These are phyloP conservation scores for Blera fallax DNA, from an alignment of 2,888 invertebrate genomes.

Conservation along the genomic window DNA sequence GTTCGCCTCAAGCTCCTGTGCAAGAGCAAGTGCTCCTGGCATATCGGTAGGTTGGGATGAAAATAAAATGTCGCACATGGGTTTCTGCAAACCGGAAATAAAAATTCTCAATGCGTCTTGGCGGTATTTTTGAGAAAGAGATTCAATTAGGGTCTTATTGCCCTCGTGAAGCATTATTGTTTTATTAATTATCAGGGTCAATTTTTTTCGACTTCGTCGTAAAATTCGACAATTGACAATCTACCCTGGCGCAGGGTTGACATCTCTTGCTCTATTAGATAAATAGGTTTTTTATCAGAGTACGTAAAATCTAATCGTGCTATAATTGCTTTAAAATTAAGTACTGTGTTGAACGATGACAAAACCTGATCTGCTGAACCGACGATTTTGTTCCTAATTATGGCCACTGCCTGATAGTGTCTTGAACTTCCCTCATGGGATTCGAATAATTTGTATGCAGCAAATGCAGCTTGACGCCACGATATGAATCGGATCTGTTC, in stretches of 20 bases:
- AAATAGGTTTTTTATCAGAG: slow-evolving; percentile 20
- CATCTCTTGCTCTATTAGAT: slow-evolving; percentile 40
- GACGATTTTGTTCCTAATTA: too few species aligned
- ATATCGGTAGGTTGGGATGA: slow-evolving; percentile 13
- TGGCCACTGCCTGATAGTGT: too few species aligned
- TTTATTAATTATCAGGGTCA: slow-evolving; percentile 32
- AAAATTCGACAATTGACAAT: slow-evolving; percentile 30
- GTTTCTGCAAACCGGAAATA: slow-evolving; percentile 32
- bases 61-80: slow-evolving; percentile 28
- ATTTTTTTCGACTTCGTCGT: slow-evolving; percentile 34
- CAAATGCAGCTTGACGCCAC: not conserved
- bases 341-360: too few species aligned
- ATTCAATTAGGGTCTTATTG: slow-evolving; percentile 12
- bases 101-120: slow-evolving; percentile 25
- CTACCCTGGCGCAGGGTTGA: not conserved
- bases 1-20: not conserved
- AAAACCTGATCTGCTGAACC: too few species aligned
- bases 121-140: slow-evolving; percentile 42
- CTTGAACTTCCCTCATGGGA: too few species aligned
- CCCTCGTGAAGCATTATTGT: slow-evolving; percentile 34
- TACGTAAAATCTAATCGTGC: not conserved
- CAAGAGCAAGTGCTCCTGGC: slow-evolving; percentile 25
- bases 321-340: too few species aligned
- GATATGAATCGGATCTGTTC: not conserved
- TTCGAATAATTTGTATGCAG: too few species aligned